Base-by-base conservation (phyloP, 2,113 vertebrate species). In the Plotosus lineatus region DNA sequence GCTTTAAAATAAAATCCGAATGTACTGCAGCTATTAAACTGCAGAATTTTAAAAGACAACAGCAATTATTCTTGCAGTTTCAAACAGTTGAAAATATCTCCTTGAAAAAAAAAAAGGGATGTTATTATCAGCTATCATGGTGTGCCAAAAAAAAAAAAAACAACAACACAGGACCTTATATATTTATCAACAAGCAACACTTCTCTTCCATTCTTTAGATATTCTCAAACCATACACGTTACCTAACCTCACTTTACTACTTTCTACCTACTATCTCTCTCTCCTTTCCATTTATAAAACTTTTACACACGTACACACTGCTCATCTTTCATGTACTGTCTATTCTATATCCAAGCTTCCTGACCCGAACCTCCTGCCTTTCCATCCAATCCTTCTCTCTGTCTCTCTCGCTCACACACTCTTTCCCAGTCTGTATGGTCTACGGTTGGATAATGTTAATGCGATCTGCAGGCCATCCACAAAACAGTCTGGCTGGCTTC, bases 381-480 rank as follows among this genome's bases (percentile, higher is more conserved):
- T 36, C 10, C 38, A 8, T 53, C 48, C 3, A 9, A 36, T 12
- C n/a, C 8, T 15, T 40, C 17, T 79, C 71, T 21, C 61, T 31
- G 60, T 79, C 44, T 40, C 42, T 76, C 48, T 58, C 12, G 21
- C 40, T 78, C 36, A 40, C n/a, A 61, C 55, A 33, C 36, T 42
- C 44, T 81, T 12, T 66, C 60, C 48, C 65, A 31, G 55, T 42
- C 63, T 73, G 75, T 75, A 71, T 56, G 58, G 50, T 48, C 66
- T 63, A 19, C 26, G 14, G 38, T 79, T 75, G 61, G 84, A 80
- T 92, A 90, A 85, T 72, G 81, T 86, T 88, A 89, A 91, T 89
- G 88, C 85, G 87, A 89, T 90, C 84, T 85, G 84, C 82, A 81
- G 85, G 77, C 81, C 46, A 56, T 87, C 90, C 89, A 90, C 89